These are phyloP conservation scores for Bactericera cockerelli DNA, from an alignment of 1,140 invertebrate species.

Conservation along the genomic window DNA sequence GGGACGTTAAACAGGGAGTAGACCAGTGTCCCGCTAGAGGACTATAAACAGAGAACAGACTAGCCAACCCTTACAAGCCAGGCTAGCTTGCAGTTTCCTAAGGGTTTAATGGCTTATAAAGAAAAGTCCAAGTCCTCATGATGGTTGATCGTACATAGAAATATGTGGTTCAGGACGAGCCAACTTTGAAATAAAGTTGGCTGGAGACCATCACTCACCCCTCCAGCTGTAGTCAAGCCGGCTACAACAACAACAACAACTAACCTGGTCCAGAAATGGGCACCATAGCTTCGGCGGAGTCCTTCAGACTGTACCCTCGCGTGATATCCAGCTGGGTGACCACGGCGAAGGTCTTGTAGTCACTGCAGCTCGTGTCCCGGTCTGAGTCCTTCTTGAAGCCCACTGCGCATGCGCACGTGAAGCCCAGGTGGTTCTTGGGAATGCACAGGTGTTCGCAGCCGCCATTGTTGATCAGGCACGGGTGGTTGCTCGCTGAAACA, in stretches of 20 bases:
- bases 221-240: too few species aligned
- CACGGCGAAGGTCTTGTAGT: conserved; percentile 78
- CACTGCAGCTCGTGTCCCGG: conserved; percentile 44
- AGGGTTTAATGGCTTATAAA: too few species aligned
- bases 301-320: conserved; percentile 69
- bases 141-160: too few species aligned
- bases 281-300: conserved; percentile 80
- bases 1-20: too few species aligned
- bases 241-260: neutral
- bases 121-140: too few species aligned
- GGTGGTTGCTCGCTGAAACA: conserved; percentile 48
- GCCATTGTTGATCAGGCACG: conserved; percentile 73
- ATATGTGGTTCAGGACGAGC: too few species aligned
- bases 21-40: too few species aligned
- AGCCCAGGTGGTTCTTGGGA: conserved; percentile 47
- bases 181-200: too few species aligned
- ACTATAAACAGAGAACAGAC: too few species aligned
- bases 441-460: conserved; percentile 89
- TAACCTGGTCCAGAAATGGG: conserved; percentile 69
- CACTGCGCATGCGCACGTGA: conserved; percentile 71
- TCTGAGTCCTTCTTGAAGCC: conserved; percentile 70
- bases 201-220: too few species aligned
- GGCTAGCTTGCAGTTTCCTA: too few species aligned
- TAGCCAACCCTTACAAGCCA: too few species aligned
- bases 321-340: conserved; percentile 78